Conservation (phyloP, 2,888 invertebrate species). For the Ferdinandea cuprea region DNA sequence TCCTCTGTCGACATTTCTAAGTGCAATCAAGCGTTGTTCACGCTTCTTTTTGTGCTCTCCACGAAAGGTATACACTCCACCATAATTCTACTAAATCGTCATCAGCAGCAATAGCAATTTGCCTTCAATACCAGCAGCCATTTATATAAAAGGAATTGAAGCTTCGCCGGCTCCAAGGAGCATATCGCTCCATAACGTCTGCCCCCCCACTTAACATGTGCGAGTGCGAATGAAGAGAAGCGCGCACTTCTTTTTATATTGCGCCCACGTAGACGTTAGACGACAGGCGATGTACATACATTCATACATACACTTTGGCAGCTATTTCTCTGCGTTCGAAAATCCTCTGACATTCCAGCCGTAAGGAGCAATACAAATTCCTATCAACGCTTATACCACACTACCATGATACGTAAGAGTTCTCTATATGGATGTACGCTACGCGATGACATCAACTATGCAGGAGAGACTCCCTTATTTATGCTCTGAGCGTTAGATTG, state of each 20-base stretch:
- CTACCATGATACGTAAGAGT: slow-evolving; percentile 1
- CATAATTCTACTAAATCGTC: slow-evolving; percentile 52
- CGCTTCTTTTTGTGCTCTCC: not conserved
- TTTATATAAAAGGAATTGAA: not conserved
- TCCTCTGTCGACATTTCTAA: slow-evolving; percentile 40
- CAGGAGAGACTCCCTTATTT: slow-evolving; percentile 41
- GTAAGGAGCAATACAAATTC: slow-evolving; percentile 57
- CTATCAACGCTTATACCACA: slow-evolving; percentile 52
- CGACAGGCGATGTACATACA: slow-evolving; percentile 6
- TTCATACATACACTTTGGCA: slow-evolving; percentile 22
- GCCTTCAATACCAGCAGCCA: slow-evolving; percentile 1
- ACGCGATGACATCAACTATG: slow-evolving; percentile 31
- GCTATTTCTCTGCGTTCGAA: slow-evolving; percentile 16
- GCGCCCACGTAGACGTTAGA: slow-evolving; percentile 28
- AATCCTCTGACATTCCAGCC: slow-evolving; percentile 44
- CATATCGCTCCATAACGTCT: not conserved
- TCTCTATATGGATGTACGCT: slow-evolving; percentile 7
- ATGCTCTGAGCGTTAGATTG: slow-evolving; percentile 33
- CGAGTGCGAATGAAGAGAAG: slow-evolving; percentile 13
- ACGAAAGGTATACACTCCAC: slow-evolving; percentile 12
- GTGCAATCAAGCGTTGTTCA: slow-evolving; percentile 53
- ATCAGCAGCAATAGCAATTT: slow-evolving; percentile 42
- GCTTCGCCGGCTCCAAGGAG: not conserved
- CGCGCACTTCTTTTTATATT: slow-evolving; percentile 32
- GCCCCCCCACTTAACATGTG: not conserved